Evolutionary conservation across 2,113 vertebrate genomes (phyloP), one percentile per base, ranked within the genome.

Genomic region (Chlamydotis undulata): DNA sequence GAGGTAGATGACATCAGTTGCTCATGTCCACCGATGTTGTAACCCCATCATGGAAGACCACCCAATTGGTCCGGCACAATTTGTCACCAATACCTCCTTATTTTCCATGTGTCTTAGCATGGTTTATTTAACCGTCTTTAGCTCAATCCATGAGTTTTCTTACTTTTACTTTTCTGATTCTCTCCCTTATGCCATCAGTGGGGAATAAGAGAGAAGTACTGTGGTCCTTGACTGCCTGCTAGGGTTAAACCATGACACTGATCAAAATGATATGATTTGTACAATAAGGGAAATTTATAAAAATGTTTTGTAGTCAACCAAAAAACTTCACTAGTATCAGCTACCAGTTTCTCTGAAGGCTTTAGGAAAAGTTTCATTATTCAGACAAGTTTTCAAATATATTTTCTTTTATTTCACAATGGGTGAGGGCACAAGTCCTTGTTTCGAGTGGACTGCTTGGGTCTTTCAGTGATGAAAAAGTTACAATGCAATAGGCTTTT

Each of bases 131-230:
- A 50, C 4, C 45, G 10, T 29, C n/a, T 73, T 87, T 28, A 25
- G 19, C 55, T 56, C 16, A 59, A 28, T 3, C 18, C 8, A 22
- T 2, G 23, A 39, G 12, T 73, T 82, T 59, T 93, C 6, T 45
- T 31, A 29, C 14, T 28, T 69, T 70, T 37, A 19, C 7, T 5
- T 4, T 67, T 63, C 37, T 2, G 5, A 53, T 67, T 31, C 5
- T 73, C 8, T 77, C 17, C 7, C 4, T 1, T 6, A n/a, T 39
- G 14, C 33, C 7, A 7, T 19, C 0, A 0, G 6, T 7, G 9
- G 5, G 10, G 19, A 56, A 28, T 52, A 22, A 81, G 14, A 0
- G 0, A 47, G 22, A 0, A 1, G 5, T 24, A 45, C 7, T 5
- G 25, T 28, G 23, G 35, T 19, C 4, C 22, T 84, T 84, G 2